Evolutionary conservation across 2,797 vertebrate genomes (phyloP).

Genomic region (Gymnocypris eckloni): DNA sequence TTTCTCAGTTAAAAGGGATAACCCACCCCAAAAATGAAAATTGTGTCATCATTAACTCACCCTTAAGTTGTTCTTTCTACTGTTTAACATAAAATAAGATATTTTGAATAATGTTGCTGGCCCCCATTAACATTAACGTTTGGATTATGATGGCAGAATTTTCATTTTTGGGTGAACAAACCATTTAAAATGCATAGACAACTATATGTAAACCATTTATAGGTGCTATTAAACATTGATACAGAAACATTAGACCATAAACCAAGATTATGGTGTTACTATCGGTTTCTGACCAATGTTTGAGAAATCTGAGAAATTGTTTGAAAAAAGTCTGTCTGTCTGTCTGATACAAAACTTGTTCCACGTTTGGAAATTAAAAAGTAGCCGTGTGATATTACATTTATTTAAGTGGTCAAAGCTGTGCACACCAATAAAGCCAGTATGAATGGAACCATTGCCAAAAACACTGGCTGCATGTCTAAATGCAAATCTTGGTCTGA

Average conservation of each 20-base stretch:
- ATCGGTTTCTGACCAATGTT: background rate
- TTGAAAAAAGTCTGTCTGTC: background rate
- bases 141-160: background rate
- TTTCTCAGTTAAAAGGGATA: background rate
- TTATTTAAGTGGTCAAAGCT: constrained; percentile 13
- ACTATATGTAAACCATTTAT: background rate
- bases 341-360: background rate
- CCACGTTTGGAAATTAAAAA: background rate
- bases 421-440: constrained; percentile 1
- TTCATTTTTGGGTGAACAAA: background rate
- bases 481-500: constrained; percentile 22
- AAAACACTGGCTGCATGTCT: constrained; percentile 18
- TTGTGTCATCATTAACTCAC: background rate
- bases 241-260: background rate
- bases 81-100: background rate
- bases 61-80: background rate
- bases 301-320: background rate
- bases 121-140: background rate
- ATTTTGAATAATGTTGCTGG: background rate
- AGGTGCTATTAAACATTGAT: background rate
- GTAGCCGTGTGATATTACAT: background rate
- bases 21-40: background rate
- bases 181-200: background rate
- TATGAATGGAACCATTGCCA: background rate
- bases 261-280: background rate